Conservation (phyloP, 2,888 invertebrate genomes). For the Pecten maximus region DNA sequence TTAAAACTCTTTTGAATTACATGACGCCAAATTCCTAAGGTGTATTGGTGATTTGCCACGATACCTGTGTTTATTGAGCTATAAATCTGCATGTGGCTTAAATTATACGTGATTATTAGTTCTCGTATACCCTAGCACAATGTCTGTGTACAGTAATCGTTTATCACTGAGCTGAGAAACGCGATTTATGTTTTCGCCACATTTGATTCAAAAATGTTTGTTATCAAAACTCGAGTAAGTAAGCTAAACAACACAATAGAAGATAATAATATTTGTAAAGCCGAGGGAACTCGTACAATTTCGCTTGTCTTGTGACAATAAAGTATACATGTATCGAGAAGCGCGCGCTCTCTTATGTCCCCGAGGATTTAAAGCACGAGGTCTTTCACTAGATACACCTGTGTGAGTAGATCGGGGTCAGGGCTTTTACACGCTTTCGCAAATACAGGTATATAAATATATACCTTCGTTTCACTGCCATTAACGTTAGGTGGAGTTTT, state of each 20-base stretch:
- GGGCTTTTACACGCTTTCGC: not conserved
- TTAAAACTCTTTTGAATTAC: not conserved
- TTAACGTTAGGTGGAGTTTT: not conserved
- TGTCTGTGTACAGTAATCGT: not conserved
- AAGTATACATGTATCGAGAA: not conserved
- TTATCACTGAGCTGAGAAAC: not conserved
- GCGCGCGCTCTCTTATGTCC: not conserved
- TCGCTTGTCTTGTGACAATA: not conserved
- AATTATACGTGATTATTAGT: not conserved
- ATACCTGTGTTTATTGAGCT: not conserved
- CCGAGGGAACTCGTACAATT: not conserved
- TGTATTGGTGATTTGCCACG: not conserved
- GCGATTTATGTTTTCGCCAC: not conserved
- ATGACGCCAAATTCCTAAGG: not conserved
- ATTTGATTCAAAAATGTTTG: not conserved
- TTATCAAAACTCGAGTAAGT: not conserved
- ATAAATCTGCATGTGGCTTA: not conserved
- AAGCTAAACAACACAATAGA: not conserved
- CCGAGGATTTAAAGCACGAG: not conserved
- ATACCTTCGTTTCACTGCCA: not conserved
- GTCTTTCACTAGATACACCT: slow-evolving; percentile 27
- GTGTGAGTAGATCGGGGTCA: slow-evolving; percentile 6
- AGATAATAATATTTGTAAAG: slow-evolving; percentile 23
- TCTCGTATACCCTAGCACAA: not conserved
- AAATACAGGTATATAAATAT: not conserved